phyloP scores from a whole-genome alignment of 1,140 invertebrate species.

The Cydia amplana region DNA sequence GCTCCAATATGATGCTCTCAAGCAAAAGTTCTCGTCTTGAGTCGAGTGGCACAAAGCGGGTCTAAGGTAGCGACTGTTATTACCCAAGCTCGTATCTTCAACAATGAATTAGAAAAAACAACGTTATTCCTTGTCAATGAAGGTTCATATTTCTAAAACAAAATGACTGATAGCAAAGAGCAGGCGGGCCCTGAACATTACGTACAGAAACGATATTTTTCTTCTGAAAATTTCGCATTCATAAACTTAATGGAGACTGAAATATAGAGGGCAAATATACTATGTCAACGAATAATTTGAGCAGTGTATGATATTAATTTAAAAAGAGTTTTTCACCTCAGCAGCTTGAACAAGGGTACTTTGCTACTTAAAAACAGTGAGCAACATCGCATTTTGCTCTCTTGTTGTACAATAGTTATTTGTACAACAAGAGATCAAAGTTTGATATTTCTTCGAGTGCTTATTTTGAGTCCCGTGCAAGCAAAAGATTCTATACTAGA shows the following conservation, averaged over 20 bases:
- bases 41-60: conserved; percentile 1
- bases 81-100: background rate
- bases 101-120: background rate
- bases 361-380: too few species aligned
- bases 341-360: too few species aligned
- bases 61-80: background rate
- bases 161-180: background rate
- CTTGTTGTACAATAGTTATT: too few species aligned
- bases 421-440: too few species aligned
- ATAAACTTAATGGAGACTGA: background rate
- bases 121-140: background rate
- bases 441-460: too few species aligned
- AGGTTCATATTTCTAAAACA: background rate
- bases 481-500: too few species aligned
- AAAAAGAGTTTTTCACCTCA: background rate
- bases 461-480: too few species aligned
- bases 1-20: conserved; percentile 16
- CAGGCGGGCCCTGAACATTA: background rate
- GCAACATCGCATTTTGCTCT: too few species aligned
- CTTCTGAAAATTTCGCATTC: background rate
- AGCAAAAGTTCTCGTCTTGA: background rate
- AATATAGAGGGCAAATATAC: too few species aligned
- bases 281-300: too few species aligned
- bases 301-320: background rate
- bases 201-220: background rate